A percentile compares a stretch with the other conserved stretches of the same genome.
These are phyloP conservation scores for Poecilia picta DNA, from an alignment of 2,797 vertebrate species.

Conservation along the genomic window DNA sequence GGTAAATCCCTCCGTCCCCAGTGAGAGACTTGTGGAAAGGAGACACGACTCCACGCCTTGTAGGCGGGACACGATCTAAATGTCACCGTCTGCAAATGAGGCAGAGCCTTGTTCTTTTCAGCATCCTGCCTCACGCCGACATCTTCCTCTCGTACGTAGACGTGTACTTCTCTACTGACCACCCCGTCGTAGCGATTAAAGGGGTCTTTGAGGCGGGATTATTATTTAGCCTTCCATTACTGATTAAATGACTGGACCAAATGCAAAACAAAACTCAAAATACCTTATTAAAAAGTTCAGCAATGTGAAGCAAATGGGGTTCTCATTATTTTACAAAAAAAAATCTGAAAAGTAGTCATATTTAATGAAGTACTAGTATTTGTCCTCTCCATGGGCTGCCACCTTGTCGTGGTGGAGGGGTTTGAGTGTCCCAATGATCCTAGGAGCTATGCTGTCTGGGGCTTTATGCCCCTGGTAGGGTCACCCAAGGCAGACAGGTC, in stretches of 20 bases:
- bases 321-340: not conserved
- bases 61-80: conserved; percentile 70
- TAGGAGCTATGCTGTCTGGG: no score
- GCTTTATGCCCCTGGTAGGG: no score
- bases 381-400: not conserved
- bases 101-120: conserved; percentile 16
- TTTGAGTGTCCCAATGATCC: no score
- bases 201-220: not conserved
- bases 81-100: conserved; percentile 60
- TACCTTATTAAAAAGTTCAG: not conserved
- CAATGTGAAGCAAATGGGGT: not conserved
- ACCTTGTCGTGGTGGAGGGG: no score
- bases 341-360: not conserved
- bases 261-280: not conserved
- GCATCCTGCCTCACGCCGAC: not conserved
- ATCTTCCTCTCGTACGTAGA: not conserved
- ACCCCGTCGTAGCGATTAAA: not conserved
- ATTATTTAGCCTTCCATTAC: not conserved
- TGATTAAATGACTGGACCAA: not conserved
- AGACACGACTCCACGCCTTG: conserved; percentile 75
- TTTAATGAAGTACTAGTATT: no score
- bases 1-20: conserved; percentile 25
- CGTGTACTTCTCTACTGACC: not conserved
- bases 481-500: no score
- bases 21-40: conserved; percentile 54